Evolutionary conservation across 2,797 vertebrate genomes (phyloP).

Genomic region (Phrynocephalus vlangalii): DNA sequence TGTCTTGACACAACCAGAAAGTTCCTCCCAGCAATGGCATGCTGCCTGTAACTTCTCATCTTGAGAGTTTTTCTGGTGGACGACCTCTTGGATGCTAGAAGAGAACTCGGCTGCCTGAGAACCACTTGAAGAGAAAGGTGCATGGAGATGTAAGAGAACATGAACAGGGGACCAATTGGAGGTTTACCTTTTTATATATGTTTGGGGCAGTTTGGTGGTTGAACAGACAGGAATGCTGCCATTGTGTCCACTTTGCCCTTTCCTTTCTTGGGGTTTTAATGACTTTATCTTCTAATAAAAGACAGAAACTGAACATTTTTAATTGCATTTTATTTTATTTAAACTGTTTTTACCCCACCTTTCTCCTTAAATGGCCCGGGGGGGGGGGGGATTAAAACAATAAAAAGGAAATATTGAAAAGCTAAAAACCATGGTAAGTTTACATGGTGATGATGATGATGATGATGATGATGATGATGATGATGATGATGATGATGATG

Average conservation of each 20-base stretch:
- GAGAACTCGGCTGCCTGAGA: not conserved
- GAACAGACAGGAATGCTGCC: not conserved
- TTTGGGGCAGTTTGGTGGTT: not conserved
- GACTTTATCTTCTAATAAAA: not conserved
- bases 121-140: not conserved
- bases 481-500: too few species aligned
- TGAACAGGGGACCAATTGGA: not conserved
- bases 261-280: not conserved
- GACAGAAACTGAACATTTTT: slow-evolving; percentile 23
- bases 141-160: not conserved
- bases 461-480: too few species aligned
- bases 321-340: not conserved
- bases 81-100: not conserved
- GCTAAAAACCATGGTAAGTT: too few species aligned
- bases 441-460: too few species aligned
- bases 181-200: not conserved
- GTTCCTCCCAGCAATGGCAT: too few species aligned
- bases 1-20: too few species aligned
- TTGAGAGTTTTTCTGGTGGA: not conserved
- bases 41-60: too few species aligned
- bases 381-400: too few species aligned
- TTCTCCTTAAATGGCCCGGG: not conserved
- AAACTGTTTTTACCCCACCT: not conserved
- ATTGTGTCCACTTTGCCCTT: not conserved
- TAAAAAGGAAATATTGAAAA: too few species aligned